Evolutionary conservation across 2,888 invertebrate species (phyloP).

Genomic region (Orchesella flavescens): DNA sequence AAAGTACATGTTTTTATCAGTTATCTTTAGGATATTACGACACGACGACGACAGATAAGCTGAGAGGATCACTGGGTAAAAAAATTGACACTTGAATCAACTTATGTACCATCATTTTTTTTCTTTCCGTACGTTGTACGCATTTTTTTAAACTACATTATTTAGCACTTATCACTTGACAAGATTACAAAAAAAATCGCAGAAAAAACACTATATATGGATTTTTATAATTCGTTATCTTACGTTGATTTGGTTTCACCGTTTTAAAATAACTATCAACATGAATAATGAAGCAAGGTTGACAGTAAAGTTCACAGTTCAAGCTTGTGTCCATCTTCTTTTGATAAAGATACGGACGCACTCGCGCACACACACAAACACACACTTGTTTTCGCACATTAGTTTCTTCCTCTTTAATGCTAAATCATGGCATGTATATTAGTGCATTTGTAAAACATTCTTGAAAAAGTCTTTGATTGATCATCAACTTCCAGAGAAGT

Average conservation of each 20-base stretch:
- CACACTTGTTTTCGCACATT: too few relatives aligned
- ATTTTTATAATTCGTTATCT: slow-evolving; percentile 52
- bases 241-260: slow-evolving; percentile 59
- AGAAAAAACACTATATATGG: slow-evolving; percentile 10
- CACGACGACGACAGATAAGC: neutral
- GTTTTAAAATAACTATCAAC: neutral
- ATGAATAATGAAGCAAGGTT: slow-evolving; percentile 4
- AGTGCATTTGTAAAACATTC: slow-evolving; percentile 1
- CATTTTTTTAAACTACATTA: neutral
- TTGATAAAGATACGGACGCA: neutral
- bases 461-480: neutral
- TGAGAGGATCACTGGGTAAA: slow-evolving; percentile 19
- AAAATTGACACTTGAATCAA: too few relatives aligned
- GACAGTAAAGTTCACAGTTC: neutral
- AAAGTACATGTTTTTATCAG: too few relatives aligned
- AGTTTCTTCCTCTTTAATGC: slow-evolving; percentile 12
- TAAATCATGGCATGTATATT: neutral
- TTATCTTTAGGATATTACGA: neutral
- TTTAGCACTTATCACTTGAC: slow-evolving; percentile 58
- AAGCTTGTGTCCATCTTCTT: neutral
- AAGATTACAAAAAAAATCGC: slow-evolving; percentile 35
- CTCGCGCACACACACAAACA: too few relatives aligned
- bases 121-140: neutral
- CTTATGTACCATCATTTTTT: neutral
- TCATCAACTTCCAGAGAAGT: neutral